Evolutionary conservation across 2,797 vertebrate species (phyloP), one percentile per base, ranked within the genome.

Genomic region (Platyrinchus mystaceus): DNA sequence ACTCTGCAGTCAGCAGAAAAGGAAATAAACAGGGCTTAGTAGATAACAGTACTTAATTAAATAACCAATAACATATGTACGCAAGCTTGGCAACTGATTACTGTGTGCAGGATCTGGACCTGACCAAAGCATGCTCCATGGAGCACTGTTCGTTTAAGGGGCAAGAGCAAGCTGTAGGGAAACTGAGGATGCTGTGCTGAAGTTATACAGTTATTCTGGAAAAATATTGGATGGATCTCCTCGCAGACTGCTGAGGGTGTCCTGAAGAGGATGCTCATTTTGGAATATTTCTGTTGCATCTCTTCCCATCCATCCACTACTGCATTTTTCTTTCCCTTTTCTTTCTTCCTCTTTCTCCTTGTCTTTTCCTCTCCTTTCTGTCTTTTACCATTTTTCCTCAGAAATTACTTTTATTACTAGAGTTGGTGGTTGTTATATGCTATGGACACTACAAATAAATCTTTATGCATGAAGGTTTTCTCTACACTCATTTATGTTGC

Each of bases 31-130:
- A n/a, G 21, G 22, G 3, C 43, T 41, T 36, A n/a, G 17, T 7
- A 59, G 46, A 47, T 10, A 73, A 32, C 7, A 34, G 43, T 9
- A 55, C 14, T 44, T 47, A 26, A 52, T 86, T 47, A 67, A 74
- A 46, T 70, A 52, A 53, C 9, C n/a, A 58, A 9, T 34, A 70
- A 3, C 7, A 12, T 7, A 17, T 0, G 2, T 36, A 59, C 2
- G 7, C 7, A 69, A 43, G 6, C 26, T 60, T 50, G 49, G 74
- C 23, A 68, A 12, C 44, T 30, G 12, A 59, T 28, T 16, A 56
- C 19, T 5, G 4, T 49, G 30, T 56, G 53, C 30, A 28, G 46
- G 46, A 43, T 19, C 49, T 41, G 49, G 37, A 64, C 10, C 28
- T 43, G 66, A 56, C 18, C 58, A 63, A 50, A 59, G 14, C 10